Evolutionary conservation across 2,888 invertebrate species (phyloP), one percentile per base, ranked within the genome.

Genomic region (Melanostoma scalare): DNA sequence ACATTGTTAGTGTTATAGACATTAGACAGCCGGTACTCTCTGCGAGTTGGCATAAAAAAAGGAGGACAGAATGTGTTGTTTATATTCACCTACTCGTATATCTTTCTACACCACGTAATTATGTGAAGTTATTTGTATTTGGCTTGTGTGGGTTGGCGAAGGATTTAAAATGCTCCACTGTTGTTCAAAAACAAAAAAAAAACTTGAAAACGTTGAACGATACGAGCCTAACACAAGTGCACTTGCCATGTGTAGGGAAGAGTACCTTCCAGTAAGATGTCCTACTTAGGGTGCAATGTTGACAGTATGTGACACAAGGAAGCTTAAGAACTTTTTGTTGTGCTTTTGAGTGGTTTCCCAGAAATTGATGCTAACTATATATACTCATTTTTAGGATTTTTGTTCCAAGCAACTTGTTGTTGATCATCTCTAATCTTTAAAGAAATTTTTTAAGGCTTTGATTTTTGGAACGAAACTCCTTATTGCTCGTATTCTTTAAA

Each of bases 201-300:
- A 20, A 20, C 20, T 20, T 68, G 30, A 67, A 71, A 73, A 69
- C 20, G 55, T 58, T 65, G 40, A 73, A 63, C 44, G 73, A 46
- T 68, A 71, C 35, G 2, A 63, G n/a, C 38, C 63, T 38, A 63
- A 63, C 69, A 69, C 81, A 82, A 78, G 78, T 82, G 78, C 82
- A 78, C 63, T 82, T 8, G 6, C 20, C 4, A 10, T 74, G 31
- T 55, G 52, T 53, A 42, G 72, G 65, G 38, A 42, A 52, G 36
- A 36, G 44, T 36, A 56, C 48, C 67, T 68, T 61, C 67, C 55
- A 67, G 20, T 55, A 40, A 10, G 48, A 40, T 65, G 79, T 58
- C 50, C 63, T 56, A 56, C 52, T 35, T 20, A 36, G 9, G 53
- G 33, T 53, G 53, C 67, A 40, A 40, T 20, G 20, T 20, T 20